Evolutionary conservation across 2,888 invertebrate species (phyloP), one percentile per base, ranked within the genome.

Genomic region (Leptarthrus brevirostris): DNA sequence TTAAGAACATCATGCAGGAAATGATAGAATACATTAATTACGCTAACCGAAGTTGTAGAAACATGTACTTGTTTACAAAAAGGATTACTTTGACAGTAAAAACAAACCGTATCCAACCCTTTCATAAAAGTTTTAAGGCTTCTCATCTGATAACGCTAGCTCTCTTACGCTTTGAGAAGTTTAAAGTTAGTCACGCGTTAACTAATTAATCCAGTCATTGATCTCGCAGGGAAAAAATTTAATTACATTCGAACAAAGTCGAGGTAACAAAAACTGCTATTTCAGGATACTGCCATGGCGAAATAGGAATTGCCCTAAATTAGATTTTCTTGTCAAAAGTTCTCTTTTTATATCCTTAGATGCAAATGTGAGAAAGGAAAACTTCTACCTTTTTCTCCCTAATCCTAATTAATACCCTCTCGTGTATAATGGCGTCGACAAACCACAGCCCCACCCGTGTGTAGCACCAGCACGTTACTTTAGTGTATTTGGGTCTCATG

Each of bases 401-500:
- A 75, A 73, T 75, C 70, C 70, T 73, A 73, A 75, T 75, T 75
- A 75, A 75, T 73, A 73, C 73, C 58, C 64, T 75, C 58, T 44
- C 73, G 30, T 73, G 75, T 61, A 70, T 75, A 73, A 70, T 69
- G 53, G 66, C 49, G 47, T 74, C 53, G 53, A 56, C 74, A 71
- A 56, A 36, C 72, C 61, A 18, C 53, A 52, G 40, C 58, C 36
- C 20, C 14, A 14, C 14, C 54, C 34, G 16, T 12, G 44, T 52
- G 22, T 52, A 18, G 40, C 10, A n/a, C 36, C 12, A 40, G 22
- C 16, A 66, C 16, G 34, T 69, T 52, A 20, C n/a, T 12, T 52
- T 52, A 69, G 44, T n/a, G n/a, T n/a, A n/a, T n/a, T 52, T 20
- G 18, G 20, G 20, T 18, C 20, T 16, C 36, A 10, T 16, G 34